A percentile compares a stretch with the other conserved stretches of the same genome.
Conservation (phyloP, 1,140 invertebrate genomes). For the Aleiodes sp. region DNA sequence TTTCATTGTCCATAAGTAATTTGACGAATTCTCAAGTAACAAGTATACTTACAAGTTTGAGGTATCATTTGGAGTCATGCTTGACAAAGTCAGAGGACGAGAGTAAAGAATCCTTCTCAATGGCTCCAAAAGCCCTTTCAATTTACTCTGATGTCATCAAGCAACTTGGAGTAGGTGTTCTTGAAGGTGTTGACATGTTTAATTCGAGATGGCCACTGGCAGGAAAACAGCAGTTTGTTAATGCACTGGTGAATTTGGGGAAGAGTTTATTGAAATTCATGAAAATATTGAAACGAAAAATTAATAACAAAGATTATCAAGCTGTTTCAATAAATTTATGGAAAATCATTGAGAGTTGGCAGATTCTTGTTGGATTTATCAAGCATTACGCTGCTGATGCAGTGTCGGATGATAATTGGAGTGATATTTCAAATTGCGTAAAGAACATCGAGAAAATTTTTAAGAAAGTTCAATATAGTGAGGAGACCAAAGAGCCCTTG, state of each 20-base stretch:
- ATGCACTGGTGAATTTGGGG: constrained; percentile 40
- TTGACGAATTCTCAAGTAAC: constrained; percentile 36
- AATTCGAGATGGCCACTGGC: constrained; percentile 38
- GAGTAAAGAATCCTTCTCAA: constrained; percentile 13
- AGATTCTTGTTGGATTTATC: constrained; percentile 36
- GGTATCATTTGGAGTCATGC: constrained; percentile 39
- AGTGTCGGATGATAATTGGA: background rate
- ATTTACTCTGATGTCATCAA: constrained; percentile 37
- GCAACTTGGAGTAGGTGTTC: constrained; percentile 43
- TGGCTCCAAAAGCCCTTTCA: constrained; percentile 35
- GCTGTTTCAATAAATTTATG: constrained; percentile 37
- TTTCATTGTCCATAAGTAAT: constrained; percentile 34
- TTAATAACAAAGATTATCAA: background rate
- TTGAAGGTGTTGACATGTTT: constrained; percentile 46
- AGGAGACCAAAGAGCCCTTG: background rate
- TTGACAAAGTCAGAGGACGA: constrained; percentile 23
- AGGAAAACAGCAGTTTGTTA: constrained; percentile 46
- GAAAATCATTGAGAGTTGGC: constrained; percentile 40
- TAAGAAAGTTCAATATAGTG: constrained; percentile 15
- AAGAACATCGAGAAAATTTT: background rate
- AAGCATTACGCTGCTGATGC: constrained; percentile 42
- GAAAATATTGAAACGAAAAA: constrained; percentile 34
- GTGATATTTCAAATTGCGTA: background rate
- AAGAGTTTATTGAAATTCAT: constrained; percentile 39
- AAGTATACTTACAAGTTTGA: constrained; percentile 40